These are phyloP conservation scores for Riptortus pedestris DNA, from an alignment of 1,140 invertebrate genomes.

Conservation along the genomic window DNA sequence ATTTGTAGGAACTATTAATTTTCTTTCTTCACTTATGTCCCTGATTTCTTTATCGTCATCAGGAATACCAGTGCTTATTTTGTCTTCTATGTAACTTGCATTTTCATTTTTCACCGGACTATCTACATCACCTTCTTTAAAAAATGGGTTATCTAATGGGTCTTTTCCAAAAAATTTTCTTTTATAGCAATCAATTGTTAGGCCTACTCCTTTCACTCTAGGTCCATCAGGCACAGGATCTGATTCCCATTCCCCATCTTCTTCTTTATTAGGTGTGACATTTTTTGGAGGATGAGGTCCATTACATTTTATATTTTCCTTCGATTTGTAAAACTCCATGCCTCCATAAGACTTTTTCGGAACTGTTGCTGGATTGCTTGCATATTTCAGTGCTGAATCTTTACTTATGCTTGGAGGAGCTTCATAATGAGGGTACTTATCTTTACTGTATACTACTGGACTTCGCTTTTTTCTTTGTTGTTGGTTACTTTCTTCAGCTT, in stretches of 20 bases:
- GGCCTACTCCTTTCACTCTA: slow-evolving; percentile 46
- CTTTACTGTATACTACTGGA: slow-evolving; percentile 38
- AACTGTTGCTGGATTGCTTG: slow-evolving; percentile 42
- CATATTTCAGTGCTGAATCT: slow-evolving; percentile 48
- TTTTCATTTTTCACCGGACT: too few species aligned
- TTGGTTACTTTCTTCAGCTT: background rate
- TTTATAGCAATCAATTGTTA: slow-evolving; percentile 63
- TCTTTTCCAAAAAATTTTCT: slow-evolving; percentile 59
- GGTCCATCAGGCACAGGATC: slow-evolving; percentile 30
- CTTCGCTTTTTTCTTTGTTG: slow-evolving; percentile 19
- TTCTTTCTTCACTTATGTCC: too few species aligned
- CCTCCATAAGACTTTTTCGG: slow-evolving; percentile 41
- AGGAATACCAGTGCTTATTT: too few species aligned
- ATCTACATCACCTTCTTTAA: slow-evolving; percentile 44
- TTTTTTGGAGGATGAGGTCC: slow-evolving; percentile 37
- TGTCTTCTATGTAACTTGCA: too few species aligned
- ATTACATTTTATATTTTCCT: slow-evolving; percentile 39
- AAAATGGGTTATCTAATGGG: slow-evolving; percentile 63
- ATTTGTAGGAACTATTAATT: too few species aligned
- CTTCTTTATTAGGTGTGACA: slow-evolving; percentile 37
- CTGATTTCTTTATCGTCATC: too few species aligned
- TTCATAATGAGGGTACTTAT: slow-evolving; percentile 36
- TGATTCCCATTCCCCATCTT: slow-evolving; percentile 31
- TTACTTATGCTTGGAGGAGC: slow-evolving; percentile 35
- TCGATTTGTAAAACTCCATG: slow-evolving; percentile 50